Evolutionary conservation across 1,140 invertebrate species (phyloP).

Genomic region (Scaptodrosophila lebanonensis): DNA sequence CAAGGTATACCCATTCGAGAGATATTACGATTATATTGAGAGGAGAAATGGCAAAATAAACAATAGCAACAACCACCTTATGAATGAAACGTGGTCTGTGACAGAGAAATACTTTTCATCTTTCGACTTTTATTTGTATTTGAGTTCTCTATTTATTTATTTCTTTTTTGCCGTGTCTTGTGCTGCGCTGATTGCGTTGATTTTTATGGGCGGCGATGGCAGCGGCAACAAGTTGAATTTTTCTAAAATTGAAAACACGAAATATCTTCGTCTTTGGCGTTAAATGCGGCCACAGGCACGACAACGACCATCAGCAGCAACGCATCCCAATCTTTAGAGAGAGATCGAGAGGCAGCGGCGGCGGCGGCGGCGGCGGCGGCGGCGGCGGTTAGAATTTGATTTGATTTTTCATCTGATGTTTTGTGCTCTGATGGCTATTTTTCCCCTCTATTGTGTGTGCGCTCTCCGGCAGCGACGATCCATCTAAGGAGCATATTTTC

Average conservation of each 20-base stretch:
- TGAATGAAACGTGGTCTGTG: no score
- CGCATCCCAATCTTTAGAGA: slow-evolving; percentile 20
- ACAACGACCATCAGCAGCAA: slow-evolving; percentile 45
- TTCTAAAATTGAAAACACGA: slow-evolving; percentile 73
- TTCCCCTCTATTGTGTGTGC: slow-evolving; percentile 65
- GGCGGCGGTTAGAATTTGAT: slow-evolving; percentile 63
- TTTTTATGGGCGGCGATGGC: slow-evolving; percentile 47
- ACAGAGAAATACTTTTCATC: no score
- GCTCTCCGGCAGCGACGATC: slow-evolving; percentile 44
- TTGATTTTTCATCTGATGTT: slow-evolving; percentile 55
- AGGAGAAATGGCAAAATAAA: no score
- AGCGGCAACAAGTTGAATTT: slow-evolving; percentile 71
- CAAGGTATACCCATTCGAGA: no score
- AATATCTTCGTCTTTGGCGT: slow-evolving; percentile 73
- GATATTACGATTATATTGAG: no score
- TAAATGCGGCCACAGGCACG: slow-evolving; percentile 51
- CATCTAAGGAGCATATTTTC: slow-evolving; percentile 77
- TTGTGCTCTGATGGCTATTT: slow-evolving; percentile 34
- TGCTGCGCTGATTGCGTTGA: slow-evolving; percentile 13
- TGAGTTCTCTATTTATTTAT: no score
- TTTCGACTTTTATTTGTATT: no score
- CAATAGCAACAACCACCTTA: no score
- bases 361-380: background rate
- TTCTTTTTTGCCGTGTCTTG: slow-evolving; percentile 21
- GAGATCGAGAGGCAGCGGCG: no score